These are phyloP conservation scores for Nineta flava DNA, from an alignment of 2,888 invertebrate species.

Conservation along the genomic window DNA sequence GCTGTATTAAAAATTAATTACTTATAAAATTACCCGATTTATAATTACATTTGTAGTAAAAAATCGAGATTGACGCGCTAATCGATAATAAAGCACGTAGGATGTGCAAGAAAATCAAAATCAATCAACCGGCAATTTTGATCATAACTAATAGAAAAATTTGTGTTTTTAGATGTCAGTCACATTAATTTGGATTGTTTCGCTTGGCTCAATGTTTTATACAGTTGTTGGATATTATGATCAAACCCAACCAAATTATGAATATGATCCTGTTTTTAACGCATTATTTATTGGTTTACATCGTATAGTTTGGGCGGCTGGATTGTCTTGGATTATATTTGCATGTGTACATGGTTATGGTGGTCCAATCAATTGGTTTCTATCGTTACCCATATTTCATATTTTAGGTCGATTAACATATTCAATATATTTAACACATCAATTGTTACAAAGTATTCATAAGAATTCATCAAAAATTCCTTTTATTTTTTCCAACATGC, in stretches of 20 bases:
- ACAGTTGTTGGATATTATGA: constrained; percentile 1
- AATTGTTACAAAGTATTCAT: too few relatives aligned
- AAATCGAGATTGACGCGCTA: too few relatives aligned
- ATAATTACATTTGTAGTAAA: too few relatives aligned
- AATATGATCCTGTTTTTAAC: not conserved
- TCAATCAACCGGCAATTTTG: too few relatives aligned
- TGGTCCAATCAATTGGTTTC: constrained; percentile 4
- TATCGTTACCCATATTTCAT: not conserved
- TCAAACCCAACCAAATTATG: not conserved
- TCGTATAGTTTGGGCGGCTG: constrained; percentile 10
- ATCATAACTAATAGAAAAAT: too few relatives aligned
- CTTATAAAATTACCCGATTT: too few relatives aligned
- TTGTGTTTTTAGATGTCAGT: not conserved
- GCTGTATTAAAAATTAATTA: too few relatives aligned
- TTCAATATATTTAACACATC: not conserved
- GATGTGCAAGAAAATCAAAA: too few relatives aligned
- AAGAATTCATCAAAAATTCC: too few relatives aligned
- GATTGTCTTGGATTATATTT: constrained; percentile 11
- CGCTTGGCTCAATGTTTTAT: not conserved
- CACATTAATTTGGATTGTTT: not conserved
- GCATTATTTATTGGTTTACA: constrained; percentile 9
- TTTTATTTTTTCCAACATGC: too few relatives aligned
- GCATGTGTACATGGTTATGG: constrained; percentile 7
- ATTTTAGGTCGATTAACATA: not conserved
- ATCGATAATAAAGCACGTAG: too few relatives aligned